phyloP scores from a whole-genome alignment of 2,888 invertebrate genomes.

The Euzetes globulus region DNA sequence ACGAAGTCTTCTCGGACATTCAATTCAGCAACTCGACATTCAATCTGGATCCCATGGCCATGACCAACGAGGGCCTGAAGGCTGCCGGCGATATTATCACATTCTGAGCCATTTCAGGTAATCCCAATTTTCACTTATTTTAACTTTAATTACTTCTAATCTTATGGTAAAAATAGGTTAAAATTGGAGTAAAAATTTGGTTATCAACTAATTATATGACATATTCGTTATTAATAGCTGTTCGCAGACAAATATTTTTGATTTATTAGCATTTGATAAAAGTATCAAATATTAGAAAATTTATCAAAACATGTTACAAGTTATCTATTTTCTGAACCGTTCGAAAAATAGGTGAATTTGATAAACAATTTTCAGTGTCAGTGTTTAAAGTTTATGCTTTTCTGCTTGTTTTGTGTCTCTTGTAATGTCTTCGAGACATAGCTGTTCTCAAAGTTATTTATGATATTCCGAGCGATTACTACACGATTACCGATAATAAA shows the following conservation, averaged over 20 bases:
- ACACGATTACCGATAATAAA: neutral
- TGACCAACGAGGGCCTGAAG: slow-evolving; percentile 12
- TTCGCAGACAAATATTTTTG: neutral
- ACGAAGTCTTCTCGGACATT: slow-evolving; percentile 17
- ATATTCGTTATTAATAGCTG: neutral
- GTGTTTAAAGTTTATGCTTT: neutral
- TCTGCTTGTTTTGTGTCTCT: neutral
- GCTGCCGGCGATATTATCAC: neutral
- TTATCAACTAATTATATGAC: neutral
- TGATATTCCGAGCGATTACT: neutral
- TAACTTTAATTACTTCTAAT: neutral
- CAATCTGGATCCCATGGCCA: slow-evolving; percentile 21
- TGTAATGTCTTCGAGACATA: neutral
- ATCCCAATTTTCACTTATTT: neutral
- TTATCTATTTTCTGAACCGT: neutral
- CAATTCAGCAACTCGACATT: slow-evolving; percentile 26
- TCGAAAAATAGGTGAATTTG: neutral
- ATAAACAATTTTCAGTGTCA: neutral
- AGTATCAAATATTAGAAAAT: neutral
- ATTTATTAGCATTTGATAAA: neutral
- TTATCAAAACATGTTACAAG: neutral
- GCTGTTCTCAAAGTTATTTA: neutral
- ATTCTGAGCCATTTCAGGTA: slow-evolving; percentile 20
- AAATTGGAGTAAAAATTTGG: neutral
- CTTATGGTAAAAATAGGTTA: neutral